phyloP scores from a whole-genome alignment of 2,113 vertebrate species.

The Cebidichthys violaceus region DNA sequence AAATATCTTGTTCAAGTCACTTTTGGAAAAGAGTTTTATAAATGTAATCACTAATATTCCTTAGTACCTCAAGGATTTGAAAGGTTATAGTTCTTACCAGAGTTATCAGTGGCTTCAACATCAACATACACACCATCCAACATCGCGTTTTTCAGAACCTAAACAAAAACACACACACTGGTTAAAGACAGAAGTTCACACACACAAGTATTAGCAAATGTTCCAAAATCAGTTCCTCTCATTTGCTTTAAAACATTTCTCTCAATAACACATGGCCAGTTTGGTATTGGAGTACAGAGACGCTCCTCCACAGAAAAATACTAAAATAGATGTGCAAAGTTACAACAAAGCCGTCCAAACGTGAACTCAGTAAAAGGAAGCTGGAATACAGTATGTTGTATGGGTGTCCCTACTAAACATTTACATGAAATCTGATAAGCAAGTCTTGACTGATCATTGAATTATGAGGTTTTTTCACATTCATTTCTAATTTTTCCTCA shows the following conservation, averaged over 20 bases:
- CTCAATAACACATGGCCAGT: not conserved
- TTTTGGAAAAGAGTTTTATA: not conserved
- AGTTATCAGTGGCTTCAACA: conserved; percentile 82
- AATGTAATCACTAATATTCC: not conserved
- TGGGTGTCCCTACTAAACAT: too few relatives aligned
- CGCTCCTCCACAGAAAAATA: too few relatives aligned
- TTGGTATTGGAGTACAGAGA: too few relatives aligned
- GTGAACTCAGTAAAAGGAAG: too few relatives aligned
- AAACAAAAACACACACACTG: not conserved
- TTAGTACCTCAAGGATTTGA: not conserved
- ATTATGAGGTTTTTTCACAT: not conserved
- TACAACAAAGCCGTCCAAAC: too few relatives aligned
- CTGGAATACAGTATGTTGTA: too few relatives aligned
- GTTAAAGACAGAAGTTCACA: not conserved
- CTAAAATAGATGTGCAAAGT: too few relatives aligned
- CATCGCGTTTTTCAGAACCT: conserved; percentile 86
- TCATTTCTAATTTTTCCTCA: too few relatives aligned
- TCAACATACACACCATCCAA: conserved; percentile 76
- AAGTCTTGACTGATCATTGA: not conserved
- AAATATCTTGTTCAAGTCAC: not conserved
- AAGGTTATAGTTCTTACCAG: conserved; percentile 70
- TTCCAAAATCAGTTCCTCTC: not conserved
- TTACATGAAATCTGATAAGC: not conserved
- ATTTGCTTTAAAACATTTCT: not conserved
- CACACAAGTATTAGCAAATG: not conserved